A percentile compares a stretch with the other conserved stretches of the same genome.
Evolutionary conservation across 2,888 invertebrate species (phyloP).

Genomic region (Pollenia angustigena): DNA sequence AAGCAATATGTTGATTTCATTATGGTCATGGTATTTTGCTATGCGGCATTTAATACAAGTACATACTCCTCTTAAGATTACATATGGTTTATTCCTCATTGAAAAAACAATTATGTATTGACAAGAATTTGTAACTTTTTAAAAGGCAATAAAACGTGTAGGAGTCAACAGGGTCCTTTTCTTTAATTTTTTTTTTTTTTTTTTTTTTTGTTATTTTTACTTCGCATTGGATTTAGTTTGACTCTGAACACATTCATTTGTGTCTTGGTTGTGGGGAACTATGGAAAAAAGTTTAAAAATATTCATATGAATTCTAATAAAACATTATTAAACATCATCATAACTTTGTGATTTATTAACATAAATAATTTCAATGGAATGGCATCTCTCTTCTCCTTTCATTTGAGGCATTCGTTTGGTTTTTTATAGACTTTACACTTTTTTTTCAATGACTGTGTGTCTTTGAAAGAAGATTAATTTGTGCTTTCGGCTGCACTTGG

Average conservation of each 20-base stretch:
- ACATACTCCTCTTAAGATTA: neutral
- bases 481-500: constrained; percentile 53
- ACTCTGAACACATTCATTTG: neutral
- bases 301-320: constrained; percentile 25
- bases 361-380: constrained; percentile 66
- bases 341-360: constrained; percentile 71
- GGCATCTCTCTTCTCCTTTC: constrained; percentile 9
- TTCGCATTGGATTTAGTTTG: neutral
- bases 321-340: constrained; percentile 66
- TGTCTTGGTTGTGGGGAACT: neutral
- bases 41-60: constrained; percentile 34
- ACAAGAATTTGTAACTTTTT: constrained; percentile 74
- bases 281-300: neutral
- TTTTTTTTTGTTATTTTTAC: neutral
- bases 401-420: constrained; percentile 42
- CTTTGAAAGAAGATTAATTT: constrained; percentile 64
- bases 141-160: constrained; percentile 74
- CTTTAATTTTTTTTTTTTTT: neutral
- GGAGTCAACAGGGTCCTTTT: constrained; percentile 66
- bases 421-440: constrained; percentile 64
- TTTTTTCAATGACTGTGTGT: constrained; percentile 40
- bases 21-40: constrained; percentile 45
- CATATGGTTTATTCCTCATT: constrained; percentile 61
- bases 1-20: constrained; percentile 67
- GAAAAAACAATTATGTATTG: constrained; percentile 73